A percentile compares a stretch with the other conserved stretches of the same genome.
phyloP scores from a whole-genome alignment of 2,113 vertebrate genomes.

The Oreamnos americanus region DNA sequence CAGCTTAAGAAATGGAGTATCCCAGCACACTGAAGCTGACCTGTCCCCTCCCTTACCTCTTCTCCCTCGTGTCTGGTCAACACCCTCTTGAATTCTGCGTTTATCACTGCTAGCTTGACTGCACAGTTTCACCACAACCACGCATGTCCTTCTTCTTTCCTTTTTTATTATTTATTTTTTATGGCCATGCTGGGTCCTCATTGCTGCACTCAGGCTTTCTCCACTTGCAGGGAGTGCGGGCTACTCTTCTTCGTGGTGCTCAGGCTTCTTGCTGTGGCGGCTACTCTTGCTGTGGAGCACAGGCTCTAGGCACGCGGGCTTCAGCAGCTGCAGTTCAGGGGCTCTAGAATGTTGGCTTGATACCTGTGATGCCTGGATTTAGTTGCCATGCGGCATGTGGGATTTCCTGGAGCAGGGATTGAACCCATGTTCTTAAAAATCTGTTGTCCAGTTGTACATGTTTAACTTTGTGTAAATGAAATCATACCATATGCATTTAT shows the following conservation, averaged over 20 bases:
- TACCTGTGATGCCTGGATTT: not conserved
- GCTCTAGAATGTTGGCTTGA: not conserved
- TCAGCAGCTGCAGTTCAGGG: not conserved
- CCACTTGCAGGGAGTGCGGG: not conserved
- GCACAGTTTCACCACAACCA: not conserved
- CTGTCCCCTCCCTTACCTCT: accelerated
- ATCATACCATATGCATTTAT: not conserved
- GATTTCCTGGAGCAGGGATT: not conserved
- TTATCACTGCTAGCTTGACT: not conserved
- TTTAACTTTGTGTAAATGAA: not conserved
- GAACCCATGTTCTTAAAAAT: not conserved
- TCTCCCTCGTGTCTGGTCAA: not conserved
- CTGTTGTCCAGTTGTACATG: not conserved
- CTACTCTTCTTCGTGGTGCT: not conserved
- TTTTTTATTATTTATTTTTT: not conserved
- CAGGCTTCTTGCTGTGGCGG: not conserved
- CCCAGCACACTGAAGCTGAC: accelerated
- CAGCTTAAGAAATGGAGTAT: not conserved
- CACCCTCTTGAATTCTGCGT: not conserved
- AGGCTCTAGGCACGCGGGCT: not conserved
- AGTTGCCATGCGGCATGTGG: not conserved
- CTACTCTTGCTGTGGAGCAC: not conserved
- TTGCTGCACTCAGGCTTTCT: not conserved
- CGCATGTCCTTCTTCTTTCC: not conserved
- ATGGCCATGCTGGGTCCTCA: accelerated